phyloP scores from a whole-genome alignment of 64 coral and sea anemone species.

The Porites australiensis region DNA sequence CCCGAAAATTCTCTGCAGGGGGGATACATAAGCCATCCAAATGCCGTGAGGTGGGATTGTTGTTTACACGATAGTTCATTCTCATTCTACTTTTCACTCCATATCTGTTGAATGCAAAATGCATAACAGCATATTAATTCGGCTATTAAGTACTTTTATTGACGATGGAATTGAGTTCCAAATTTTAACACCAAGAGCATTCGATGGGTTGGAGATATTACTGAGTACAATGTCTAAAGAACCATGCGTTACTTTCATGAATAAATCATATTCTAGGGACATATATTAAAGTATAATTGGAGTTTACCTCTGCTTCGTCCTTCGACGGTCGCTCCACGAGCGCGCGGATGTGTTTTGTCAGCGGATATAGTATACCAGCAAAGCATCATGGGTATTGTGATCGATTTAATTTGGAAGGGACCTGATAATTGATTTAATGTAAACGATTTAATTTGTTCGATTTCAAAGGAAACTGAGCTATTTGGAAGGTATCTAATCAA shows the following conservation, averaged over 20 bases:
- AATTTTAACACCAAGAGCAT: no score
- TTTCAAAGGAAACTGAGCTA: background rate
- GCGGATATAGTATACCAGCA: conserved; percentile 35
- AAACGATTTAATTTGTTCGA: background rate
- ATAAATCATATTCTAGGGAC: conserved; percentile 23
- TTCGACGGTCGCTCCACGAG: background rate
- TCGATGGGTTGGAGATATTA: background rate
- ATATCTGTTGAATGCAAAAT: conserved; percentile 8
- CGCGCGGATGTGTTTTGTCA: background rate
- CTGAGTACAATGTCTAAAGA: background rate
- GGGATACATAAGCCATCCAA: background rate
- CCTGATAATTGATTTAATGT: background rate
- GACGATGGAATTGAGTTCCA: no score
- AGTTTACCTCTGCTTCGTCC: background rate
- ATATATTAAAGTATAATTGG: background rate
- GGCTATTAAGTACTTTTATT: no score
- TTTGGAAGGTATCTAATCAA: background rate
- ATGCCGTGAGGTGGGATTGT: background rate
- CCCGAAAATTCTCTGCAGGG: background rate
- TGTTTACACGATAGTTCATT: background rate
- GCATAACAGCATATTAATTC: no score
- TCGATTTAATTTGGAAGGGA: conserved; percentile 22
- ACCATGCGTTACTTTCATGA: background rate
- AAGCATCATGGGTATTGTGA: conserved; percentile 43
- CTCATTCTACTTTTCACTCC: conserved; percentile 13